These are phyloP conservation scores for Diachasma alloeum DNA, from an alignment of 1,140 invertebrate genomes.

Conservation along the genomic window DNA sequence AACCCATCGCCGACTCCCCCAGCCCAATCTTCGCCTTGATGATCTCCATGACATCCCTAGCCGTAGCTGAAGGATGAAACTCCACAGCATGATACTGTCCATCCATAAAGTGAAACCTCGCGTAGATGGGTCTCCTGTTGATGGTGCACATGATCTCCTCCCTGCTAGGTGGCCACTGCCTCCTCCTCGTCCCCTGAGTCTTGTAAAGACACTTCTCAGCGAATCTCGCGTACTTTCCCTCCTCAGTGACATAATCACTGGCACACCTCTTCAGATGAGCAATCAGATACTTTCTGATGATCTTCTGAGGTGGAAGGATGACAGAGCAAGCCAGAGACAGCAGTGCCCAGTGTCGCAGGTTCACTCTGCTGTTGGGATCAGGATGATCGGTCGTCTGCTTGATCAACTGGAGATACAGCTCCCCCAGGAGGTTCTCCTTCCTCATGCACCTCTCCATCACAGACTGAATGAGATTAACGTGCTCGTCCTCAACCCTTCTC, in stretches of 20 bases:
- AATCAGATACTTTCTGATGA: constrained; percentile 87
- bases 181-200: constrained; percentile 84
- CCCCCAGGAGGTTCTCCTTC: constrained; percentile 86
- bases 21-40: constrained; percentile 94
- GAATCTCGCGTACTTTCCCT: constrained; percentile 93
- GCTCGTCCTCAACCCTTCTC: constrained; percentile 81
- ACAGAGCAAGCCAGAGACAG: constrained; percentile 89
- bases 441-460: constrained; percentile 91
- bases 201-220: constrained; percentile 90
- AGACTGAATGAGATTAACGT: constrained; percentile 85
- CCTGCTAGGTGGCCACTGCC: constrained; percentile 91
- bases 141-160: constrained; percentile 94
- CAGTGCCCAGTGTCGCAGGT: constrained; percentile 91
- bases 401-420: constrained; percentile 92
- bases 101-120: constrained; percentile 92
- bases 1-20: constrained; percentile 81
- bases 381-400: constrained; percentile 94
- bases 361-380: constrained; percentile 88
- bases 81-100: constrained; percentile 94
- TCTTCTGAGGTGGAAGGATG: constrained; percentile 83
- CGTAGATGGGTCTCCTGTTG: constrained; percentile 88
- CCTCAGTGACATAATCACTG: constrained; percentile 89
- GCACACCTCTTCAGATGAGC: constrained; percentile 89
- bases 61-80: constrained; percentile 93
- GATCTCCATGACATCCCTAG: constrained; percentile 88